Base-by-base conservation (phyloP, 2,888 invertebrate species). In the Apantesis nais region DNA sequence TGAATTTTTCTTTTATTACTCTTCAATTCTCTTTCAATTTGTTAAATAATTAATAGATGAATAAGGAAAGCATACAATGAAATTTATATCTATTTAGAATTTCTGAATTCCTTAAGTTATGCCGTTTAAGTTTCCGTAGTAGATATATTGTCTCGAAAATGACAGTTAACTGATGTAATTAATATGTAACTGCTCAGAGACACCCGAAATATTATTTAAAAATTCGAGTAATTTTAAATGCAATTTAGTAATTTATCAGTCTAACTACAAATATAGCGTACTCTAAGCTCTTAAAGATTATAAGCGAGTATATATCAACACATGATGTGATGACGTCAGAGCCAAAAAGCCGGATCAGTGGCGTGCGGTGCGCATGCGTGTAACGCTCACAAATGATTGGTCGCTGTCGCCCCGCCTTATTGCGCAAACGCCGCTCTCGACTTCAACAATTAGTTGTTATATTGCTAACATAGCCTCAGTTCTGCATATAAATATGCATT, bases 351-450 rank as follows among this genome's bases (percentile, higher is more conserved):
- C 80, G 75, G 78, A 76, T 80, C 74, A 80, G 77, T 82, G 75
- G 78, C 78, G 85, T 86, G 90, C 89, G 88, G 85, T 67, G 80
- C 79, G 80, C 82, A 80, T 79, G 89, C 89, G 89, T 86, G 85
- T 77, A 78, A 71, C 76, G 83, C 87, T 82, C 78, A 78, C 84
- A 80, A 85, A 84, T 86, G 92, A 93, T 93, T 93, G 93, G 93
- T 83, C 86, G 92, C 74, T 77, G 76, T 78, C 85, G 93, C 91
- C 92, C 88, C 93, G 93, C 93, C 93, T 90, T 78, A 77, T 89
- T 87, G 86, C 87, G 88, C 86, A 83, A 86, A 78, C 77, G 75
- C 71, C 77, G 74, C 75, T 78, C 78, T 75, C 78, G 78, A 72
- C 72, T 78, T 75, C 75, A 68, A 80, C 80, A 80, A 80, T 80